Evolutionary conservation across 2,888 invertebrate genomes (phyloP).

Genomic region (Tethea ocularis): DNA sequence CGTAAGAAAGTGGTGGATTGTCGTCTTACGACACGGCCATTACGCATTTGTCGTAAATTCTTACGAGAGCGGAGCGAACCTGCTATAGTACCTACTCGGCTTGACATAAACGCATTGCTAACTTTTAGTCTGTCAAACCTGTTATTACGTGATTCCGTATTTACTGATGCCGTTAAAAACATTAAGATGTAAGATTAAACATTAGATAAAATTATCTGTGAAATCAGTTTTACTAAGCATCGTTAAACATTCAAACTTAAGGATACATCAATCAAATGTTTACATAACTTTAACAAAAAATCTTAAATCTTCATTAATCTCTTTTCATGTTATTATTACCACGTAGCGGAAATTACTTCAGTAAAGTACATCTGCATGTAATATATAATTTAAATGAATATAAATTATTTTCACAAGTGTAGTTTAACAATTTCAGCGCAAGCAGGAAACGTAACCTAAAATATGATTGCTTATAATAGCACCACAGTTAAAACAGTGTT

Average conservation of each 20-base stretch:
- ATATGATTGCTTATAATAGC: conserved; percentile 12
- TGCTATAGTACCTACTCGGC: conserved; percentile 30
- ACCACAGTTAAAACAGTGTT: conserved; percentile 18
- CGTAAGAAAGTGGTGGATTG: conserved; percentile 56
- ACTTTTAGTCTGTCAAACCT: conserved; percentile 10
- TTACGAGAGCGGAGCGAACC: conserved; percentile 67
- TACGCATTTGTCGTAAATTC: conserved; percentile 74
- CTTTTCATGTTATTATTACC: background rate
- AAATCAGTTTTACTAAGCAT: too few species aligned
- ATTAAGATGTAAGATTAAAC: background rate
- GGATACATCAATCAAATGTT: background rate
- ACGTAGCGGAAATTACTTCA: too few species aligned
- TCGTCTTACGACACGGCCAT: conserved; percentile 69
- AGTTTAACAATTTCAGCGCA: conserved; percentile 4
- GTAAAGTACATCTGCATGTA: background rate
- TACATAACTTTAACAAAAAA: background rate
- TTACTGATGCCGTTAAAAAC: background rate
- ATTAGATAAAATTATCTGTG: background rate
- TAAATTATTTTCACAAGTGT: conserved; percentile 7
- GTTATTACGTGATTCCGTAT: conserved; percentile 12
- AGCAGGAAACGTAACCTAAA: conserved; percentile 12
- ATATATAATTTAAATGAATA: background rate
- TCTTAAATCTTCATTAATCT: background rate
- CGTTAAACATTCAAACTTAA: background rate
- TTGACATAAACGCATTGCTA: conserved; percentile 49